Evolutionary conservation across 2,113 vertebrate species (phyloP).

Genomic region (Galbula dea): DNA sequence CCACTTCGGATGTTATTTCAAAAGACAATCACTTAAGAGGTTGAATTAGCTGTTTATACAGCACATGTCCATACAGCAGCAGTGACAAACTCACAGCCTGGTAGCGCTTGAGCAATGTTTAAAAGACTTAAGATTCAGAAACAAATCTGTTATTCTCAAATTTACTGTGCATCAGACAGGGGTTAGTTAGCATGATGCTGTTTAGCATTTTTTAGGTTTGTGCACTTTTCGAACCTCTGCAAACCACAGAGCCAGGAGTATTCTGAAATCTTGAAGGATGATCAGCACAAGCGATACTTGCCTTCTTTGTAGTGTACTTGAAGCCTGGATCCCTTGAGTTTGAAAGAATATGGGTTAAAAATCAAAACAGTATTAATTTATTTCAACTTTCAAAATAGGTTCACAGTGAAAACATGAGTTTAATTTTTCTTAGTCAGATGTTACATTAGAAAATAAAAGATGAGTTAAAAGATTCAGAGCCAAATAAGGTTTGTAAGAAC

Average conservation of each 20-base stretch:
- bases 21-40: not conserved
- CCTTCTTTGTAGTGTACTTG: not conserved
- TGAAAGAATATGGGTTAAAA: not conserved
- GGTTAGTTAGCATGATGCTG: not conserved
- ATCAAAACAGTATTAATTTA: not conserved
- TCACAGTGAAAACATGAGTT: not conserved
- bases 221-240: fast-evolving
- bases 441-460: not conserved
- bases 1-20: not conserved
- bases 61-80: not conserved
- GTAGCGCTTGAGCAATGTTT: not conserved
- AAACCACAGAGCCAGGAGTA: not conserved
- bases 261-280: not conserved
- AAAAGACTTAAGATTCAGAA: not conserved
- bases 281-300: fast-evolving
- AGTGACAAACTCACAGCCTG: not conserved
- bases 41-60: not conserved
- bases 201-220: not conserved
- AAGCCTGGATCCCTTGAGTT: not conserved
- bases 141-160: not conserved
- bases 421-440: not conserved
- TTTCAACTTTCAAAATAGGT: not conserved
- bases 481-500: not conserved
- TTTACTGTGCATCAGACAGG: not conserved
- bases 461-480: not conserved